Percentiles rank a stretch among this genome's conserved stretches.
Conservation (phyloP, 2,797 vertebrate genomes). For the Liasis olivaceus region DNA sequence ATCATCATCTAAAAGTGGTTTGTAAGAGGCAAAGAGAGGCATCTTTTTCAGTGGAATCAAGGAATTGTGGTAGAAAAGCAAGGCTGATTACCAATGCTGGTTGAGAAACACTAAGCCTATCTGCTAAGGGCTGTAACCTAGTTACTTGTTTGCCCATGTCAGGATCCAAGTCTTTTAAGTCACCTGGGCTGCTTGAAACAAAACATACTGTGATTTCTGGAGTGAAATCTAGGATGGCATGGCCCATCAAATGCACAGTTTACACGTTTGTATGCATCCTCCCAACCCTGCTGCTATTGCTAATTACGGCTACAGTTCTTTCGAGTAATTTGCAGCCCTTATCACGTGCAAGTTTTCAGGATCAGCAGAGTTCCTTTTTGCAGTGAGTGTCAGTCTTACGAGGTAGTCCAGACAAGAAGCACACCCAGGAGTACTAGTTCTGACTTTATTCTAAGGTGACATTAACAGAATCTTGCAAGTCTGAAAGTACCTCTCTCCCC, state of each 20-base stretch:
- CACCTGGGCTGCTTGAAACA: neutral
- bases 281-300: neutral
- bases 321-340: neutral
- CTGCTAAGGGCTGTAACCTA: neutral
- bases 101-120: neutral
- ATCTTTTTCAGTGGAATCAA: neutral
- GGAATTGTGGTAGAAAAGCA: neutral
- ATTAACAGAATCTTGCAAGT: too few relatives aligned
- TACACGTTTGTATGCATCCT: too few relatives aligned
- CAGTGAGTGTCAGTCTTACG: too few relatives aligned
- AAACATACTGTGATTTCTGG: neutral
- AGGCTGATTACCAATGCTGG: neutral
- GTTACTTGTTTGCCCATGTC: neutral
- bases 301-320: neutral
- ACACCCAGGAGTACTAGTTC: too few relatives aligned
- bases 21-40: neutral
- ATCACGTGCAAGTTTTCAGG: neutral
- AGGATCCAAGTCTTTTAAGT: neutral
- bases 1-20: too few relatives aligned
- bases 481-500: too few relatives aligned
- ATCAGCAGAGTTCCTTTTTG: too few relatives aligned
- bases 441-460: too few relatives aligned
- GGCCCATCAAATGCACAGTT: too few relatives aligned
- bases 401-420: too few relatives aligned
- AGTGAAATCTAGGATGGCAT: neutral